phyloP scores from a whole-genome alignment of 2,113 vertebrate species.

The Scortum barcoo region DNA sequence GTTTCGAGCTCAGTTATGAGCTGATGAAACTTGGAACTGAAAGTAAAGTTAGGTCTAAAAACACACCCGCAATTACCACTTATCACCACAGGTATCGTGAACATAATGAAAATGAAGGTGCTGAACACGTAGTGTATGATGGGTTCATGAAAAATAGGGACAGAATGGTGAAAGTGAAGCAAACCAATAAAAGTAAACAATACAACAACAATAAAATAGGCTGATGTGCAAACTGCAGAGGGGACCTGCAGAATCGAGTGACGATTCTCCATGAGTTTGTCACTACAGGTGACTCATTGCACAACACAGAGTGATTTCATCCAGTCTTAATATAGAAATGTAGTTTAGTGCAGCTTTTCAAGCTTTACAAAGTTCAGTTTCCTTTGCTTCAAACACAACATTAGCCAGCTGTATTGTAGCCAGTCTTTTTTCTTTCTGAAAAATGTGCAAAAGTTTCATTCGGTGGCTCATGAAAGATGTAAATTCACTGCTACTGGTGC shows the following conservation, averaged over 20 bases:
- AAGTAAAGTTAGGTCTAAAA: too few species aligned
- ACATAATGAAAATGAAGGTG: background rate
- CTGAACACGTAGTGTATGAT: background rate
- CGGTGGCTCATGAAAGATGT: background rate
- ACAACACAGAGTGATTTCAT: background rate
- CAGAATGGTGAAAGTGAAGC: background rate
- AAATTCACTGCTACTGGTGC: background rate
- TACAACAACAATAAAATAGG: background rate
- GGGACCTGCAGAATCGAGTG: background rate
- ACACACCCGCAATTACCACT: too few species aligned
- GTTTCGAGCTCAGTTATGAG: too few species aligned
- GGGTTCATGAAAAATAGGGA: background rate
- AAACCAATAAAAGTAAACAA: background rate
- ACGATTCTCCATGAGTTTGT: background rate
- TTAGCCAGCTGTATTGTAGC: background rate
- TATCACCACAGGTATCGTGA: too few species aligned
- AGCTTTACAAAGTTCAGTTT: background rate
- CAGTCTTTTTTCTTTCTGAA: background rate
- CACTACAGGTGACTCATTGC: background rate
- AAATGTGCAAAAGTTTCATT: background rate
- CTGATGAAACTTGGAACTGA: too few species aligned
- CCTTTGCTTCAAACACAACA: background rate
- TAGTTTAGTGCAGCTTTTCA: background rate
- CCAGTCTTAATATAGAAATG: too few species aligned
- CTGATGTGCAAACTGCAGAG: background rate